Percentiles rank a stretch among this genome's conserved stretches.
Conservation (phyloP, 2,888 invertebrate species). For the Meteorus cinctellus region DNA sequence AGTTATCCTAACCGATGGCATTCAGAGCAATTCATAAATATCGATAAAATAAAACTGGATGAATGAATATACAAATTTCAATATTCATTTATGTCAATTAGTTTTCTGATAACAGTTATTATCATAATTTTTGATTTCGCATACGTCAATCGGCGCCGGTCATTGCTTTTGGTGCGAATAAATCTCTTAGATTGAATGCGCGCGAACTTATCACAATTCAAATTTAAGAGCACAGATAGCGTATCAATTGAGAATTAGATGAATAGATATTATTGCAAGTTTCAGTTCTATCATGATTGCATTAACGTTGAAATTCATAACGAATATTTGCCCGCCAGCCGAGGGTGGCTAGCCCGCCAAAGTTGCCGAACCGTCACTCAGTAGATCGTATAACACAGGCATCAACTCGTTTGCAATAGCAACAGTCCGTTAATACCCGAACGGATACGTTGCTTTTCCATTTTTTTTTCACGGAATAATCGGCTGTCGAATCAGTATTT, state of each 20-base stretch:
- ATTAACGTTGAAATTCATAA: constrained; percentile 17
- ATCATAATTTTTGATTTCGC: not conserved
- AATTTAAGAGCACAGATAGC: not conserved
- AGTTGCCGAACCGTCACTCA: constrained; percentile 6
- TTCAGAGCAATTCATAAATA: not conserved
- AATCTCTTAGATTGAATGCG: not conserved
- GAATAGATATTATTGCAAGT: not conserved
- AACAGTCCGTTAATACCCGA: not conserved
- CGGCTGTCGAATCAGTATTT: not conserved
- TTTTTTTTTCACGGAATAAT: not conserved
- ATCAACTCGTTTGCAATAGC: not conserved
- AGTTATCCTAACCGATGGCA: not conserved
- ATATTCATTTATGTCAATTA: not conserved
- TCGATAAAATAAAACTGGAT: not conserved
- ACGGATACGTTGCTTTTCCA: not conserved
- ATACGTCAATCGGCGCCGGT: not conserved
- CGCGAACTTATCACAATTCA: not conserved
- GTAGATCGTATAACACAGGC: not conserved
- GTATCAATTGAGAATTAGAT: no score
- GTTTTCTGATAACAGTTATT: not conserved
- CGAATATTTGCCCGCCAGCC: constrained; percentile 36
- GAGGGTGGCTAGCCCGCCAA: constrained; percentile 32
- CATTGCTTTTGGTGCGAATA: not conserved
- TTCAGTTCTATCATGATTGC: not conserved
- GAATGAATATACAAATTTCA: not conserved